phyloP scores from a whole-genome alignment of 2,797 vertebrate genomes.

The Megalops cyprinoides region DNA sequence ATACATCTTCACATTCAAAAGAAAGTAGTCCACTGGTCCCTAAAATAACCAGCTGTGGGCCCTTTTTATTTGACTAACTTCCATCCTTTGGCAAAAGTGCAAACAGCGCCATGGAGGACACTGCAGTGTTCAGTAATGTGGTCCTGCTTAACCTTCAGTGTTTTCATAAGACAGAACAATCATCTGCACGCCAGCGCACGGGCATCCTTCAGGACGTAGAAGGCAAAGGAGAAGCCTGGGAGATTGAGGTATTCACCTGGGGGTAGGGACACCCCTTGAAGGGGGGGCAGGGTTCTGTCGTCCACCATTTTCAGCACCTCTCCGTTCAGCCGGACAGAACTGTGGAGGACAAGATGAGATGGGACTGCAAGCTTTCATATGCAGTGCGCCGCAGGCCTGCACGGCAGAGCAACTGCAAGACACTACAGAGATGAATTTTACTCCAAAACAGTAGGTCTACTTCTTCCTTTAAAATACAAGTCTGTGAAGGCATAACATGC shows the following conservation, averaged over 20 bases:
- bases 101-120: not conserved
- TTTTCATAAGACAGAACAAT: no score
- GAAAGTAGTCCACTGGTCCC: not conserved
- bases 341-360: constrained; percentile 46
- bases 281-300: constrained; percentile 77
- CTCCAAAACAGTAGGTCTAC: no score
- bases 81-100: not conserved
- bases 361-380: no score
- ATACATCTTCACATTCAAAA: not conserved
- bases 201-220: constrained; percentile 83
- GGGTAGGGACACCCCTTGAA: constrained; percentile 67
- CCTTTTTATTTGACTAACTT: not conserved
- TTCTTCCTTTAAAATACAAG: no score
- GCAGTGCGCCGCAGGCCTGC: no score
- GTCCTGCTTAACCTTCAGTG: no score
- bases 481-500: no score
- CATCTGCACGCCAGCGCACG: constrained; percentile 75
- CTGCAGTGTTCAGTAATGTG: not conserved
- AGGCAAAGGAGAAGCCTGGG: constrained; percentile 85
- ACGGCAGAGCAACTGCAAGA: no score
- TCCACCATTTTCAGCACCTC: constrained; percentile 83
- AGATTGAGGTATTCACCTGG: constrained; percentile 70
- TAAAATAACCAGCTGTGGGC: not conserved
- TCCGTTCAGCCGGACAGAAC: constrained; percentile 83
- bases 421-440: no score